Conservation (phyloP, 2,888 invertebrate species). For the Drosophila paranaensis region DNA sequence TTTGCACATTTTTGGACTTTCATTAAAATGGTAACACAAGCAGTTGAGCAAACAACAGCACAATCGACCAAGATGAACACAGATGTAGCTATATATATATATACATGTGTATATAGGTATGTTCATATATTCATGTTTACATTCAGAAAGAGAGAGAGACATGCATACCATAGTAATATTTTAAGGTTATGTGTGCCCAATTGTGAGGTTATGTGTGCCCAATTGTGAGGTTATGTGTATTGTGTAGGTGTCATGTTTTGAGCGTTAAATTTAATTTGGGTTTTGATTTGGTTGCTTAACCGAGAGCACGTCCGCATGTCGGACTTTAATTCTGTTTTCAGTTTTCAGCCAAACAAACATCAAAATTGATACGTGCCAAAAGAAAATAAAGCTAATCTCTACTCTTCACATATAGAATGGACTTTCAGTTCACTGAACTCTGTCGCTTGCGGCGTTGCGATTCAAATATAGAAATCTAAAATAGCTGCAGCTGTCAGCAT, state of each 20-base stretch:
- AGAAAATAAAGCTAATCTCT: constrained; percentile 12
- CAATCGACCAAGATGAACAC: constrained; percentile 10
- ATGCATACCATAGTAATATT: constrained; percentile 13
- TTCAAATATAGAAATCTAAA: not conserved
- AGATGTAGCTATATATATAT: constrained; percentile 1
- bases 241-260: constrained; percentile 2
- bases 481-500: not conserved
- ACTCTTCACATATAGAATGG: constrained; percentile 4
- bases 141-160: not conserved
- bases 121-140: not conserved
- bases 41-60: constrained; percentile 30
- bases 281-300: constrained; percentile 40
- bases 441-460: not conserved
- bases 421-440: not conserved
- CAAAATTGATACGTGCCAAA: constrained; percentile 48
- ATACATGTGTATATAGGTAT: too few species aligned
- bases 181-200: constrained; percentile 13
- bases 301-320: constrained; percentile 34
- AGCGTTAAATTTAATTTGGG: constrained; percentile 36
- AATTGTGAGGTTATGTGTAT: constrained; percentile 21
- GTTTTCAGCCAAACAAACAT: constrained; percentile 26
- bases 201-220: too few species aligned
- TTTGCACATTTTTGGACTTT: constrained; percentile 45
- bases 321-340: constrained; percentile 14
- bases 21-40: constrained; percentile 45